Percentiles rank a stretch among this genome's conserved stretches.
These are phyloP conservation scores for Acanthurus lineatus DNA, from an alignment of 2,797 vertebrate species.

Conservation along the genomic window DNA sequence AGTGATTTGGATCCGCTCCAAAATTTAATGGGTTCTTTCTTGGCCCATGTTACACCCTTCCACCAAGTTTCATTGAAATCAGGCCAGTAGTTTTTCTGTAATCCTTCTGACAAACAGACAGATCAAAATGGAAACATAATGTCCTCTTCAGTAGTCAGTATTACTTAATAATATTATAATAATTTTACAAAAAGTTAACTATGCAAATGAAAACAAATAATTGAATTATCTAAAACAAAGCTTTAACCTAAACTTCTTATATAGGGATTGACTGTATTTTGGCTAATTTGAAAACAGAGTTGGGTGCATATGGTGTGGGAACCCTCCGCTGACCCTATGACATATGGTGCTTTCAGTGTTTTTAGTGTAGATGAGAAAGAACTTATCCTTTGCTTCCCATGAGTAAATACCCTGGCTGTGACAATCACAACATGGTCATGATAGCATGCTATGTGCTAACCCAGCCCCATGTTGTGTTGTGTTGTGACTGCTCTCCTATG, in stretches of 20 bases:
- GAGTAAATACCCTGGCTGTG: constrained; percentile 52
- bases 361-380: constrained; percentile 63
- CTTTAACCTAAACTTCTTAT: background rate
- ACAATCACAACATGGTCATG: constrained; percentile 65
- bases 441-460: constrained; percentile 54
- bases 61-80: too few species aligned
- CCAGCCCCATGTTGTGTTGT: constrained; percentile 51
- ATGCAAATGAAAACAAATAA: background rate
- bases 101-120: too few species aligned
- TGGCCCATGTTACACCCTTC: too few species aligned
- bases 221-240: background rate
- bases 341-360: constrained; percentile 48
- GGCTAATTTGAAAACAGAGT: background rate
- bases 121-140: too few species aligned
- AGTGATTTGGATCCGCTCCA: too few species aligned
- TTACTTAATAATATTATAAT: too few species aligned
- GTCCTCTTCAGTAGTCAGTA: too few species aligned
- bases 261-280: background rate
- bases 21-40: too few species aligned
- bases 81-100: too few species aligned
- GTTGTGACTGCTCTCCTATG: constrained; percentile 64
- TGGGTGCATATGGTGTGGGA: constrained; percentile 16
- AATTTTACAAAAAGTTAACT: too few species aligned
- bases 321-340: constrained; percentile 28
- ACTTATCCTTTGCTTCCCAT: constrained; percentile 45